These are phyloP conservation scores for Xylota segnis DNA, from an alignment of 2,888 invertebrate genomes.

Conservation along the genomic window DNA sequence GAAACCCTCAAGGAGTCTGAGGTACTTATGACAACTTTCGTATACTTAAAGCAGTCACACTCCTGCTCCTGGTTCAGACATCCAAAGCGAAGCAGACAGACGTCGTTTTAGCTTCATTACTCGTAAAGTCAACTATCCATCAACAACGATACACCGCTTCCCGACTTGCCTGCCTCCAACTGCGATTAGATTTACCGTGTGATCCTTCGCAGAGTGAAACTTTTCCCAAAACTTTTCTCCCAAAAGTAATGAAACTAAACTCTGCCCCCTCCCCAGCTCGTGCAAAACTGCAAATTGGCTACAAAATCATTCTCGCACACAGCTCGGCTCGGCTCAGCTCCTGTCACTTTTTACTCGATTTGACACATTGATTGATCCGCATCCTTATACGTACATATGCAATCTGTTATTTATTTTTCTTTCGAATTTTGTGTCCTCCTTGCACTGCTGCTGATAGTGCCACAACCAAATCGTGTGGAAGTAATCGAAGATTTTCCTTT, in stretches of 20 bases:
- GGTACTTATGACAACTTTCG: too few species aligned
- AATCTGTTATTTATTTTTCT: slow-evolving; percentile 65
- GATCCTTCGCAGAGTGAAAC: neutral
- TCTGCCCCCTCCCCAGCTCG: neutral
- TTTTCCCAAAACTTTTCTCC: slow-evolving; percentile 19
- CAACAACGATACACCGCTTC: neutral
- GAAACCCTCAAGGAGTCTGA: too few species aligned
- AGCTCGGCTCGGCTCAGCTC: slow-evolving; percentile 35
- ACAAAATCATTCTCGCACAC: slow-evolving; percentile 16
- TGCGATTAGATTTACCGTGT: neutral
- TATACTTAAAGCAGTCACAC: too few species aligned
- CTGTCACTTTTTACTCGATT: slow-evolving; percentile 79
- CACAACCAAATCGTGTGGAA: slow-evolving; percentile 77
- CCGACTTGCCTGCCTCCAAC: neutral
- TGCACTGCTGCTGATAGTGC: slow-evolving; percentile 59
- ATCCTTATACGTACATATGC: slow-evolving; percentile 74
- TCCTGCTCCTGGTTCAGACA: too few species aligned
- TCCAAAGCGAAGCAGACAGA: neutral
- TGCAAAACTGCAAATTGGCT: slow-evolving; percentile 11
- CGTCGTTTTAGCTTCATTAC: neutral
- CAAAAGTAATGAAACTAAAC: slow-evolving; percentile 11
- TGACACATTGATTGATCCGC: slow-evolving; percentile 81
- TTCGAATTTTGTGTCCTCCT: slow-evolving; percentile 21
- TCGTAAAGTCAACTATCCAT: neutral
- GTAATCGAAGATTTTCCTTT: slow-evolving; percentile 77